Evolutionary conservation across 2,113 vertebrate genomes (phyloP), one percentile per base, ranked within the genome.

Genomic region (Accipiter virgatus): DNA sequence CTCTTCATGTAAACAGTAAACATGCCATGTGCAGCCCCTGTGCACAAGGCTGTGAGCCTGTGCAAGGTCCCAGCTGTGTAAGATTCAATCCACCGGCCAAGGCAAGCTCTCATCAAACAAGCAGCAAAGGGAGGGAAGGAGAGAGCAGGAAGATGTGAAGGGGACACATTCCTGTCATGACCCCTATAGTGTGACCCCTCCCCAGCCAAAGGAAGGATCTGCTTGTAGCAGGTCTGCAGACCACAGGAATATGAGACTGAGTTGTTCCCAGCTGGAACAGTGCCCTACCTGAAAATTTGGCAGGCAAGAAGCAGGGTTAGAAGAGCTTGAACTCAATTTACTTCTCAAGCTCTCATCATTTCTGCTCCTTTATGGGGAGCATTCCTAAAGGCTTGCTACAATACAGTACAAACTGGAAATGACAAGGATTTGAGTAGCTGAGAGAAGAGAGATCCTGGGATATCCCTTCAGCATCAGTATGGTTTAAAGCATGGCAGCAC

Each of bases 61-160:
- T 4, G 23, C 53, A 58, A 6, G 21, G 36, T 52, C 62, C 70
- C 18, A 5, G 20, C 68, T 84, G 80, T 0, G 0, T 25, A 45
- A 32, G 32, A 59, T 59, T 71, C 84, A 81, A 27, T 10, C 26
- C 21, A 6, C 3, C 0, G 3, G n/a, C 47, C 38, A 82, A 66
- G 47, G 56, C 1, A 6, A 93, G 25, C 32, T 86, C 25, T 21
- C 78, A 38, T 22, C 53, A 73, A 59, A 56, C 26, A 32, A 83
- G 80, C 66, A 84, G 47, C 32, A 67, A 81, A 6, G 3, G 11
- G 20, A 83, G 52, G 52, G 38, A 92, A 52, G 31, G 25, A 89
- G 31, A 75, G 18, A 87, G 26, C 19, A 81, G 23, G 43, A 45
- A 53, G 47, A 74, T 71, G 29, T 23, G 36, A 65, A 68, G 13